Percentiles rank a stretch among this genome's conserved stretches.
Conservation (phyloP, 2,113 vertebrate species). For the Vidua macroura region DNA sequence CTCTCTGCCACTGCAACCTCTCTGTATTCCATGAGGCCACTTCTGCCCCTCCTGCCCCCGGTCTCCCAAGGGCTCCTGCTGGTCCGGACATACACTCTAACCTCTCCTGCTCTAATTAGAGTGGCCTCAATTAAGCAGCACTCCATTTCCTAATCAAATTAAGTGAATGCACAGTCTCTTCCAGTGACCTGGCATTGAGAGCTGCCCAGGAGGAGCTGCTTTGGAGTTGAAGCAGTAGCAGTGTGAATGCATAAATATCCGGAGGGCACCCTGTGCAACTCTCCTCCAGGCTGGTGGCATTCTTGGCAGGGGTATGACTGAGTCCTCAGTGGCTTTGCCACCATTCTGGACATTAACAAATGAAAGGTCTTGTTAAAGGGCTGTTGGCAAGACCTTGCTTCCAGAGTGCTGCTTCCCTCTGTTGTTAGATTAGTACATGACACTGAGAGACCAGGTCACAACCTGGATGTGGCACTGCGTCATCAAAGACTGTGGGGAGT, state of each 20-base stretch:
- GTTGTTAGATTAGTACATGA: conserved; percentile 5
- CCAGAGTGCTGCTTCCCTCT: not conserved
- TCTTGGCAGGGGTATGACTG: conserved; percentile 28
- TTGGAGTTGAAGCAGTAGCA: not conserved
- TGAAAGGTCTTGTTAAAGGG: not conserved
- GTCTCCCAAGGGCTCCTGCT: not conserved
- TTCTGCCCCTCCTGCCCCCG: not conserved
- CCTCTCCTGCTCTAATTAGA: conserved; percentile 62
- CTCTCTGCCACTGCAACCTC: not conserved
- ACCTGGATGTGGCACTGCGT: conserved; percentile 29
- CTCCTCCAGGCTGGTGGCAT: not conserved
- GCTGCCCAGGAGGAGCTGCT: conserved; percentile 16
- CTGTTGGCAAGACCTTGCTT: conserved; percentile 34
- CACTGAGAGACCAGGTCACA: not conserved
- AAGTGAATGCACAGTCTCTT: conserved; percentile 43
- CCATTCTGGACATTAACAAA: not conserved
- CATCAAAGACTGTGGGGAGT: not conserved
- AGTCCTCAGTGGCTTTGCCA: conserved; percentile 26
- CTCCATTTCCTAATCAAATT: conserved; percentile 67
- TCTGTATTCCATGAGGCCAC: not conserved
- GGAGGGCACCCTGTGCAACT: not conserved
- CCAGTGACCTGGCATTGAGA: conserved; percentile 35
- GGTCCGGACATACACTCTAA: conserved; percentile 3
- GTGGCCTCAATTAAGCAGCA: conserved; percentile 58
- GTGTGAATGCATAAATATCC: conserved; percentile 32